Conservation (phyloP, 2,113 vertebrate genomes). For the Lipotes vexillifer region DNA sequence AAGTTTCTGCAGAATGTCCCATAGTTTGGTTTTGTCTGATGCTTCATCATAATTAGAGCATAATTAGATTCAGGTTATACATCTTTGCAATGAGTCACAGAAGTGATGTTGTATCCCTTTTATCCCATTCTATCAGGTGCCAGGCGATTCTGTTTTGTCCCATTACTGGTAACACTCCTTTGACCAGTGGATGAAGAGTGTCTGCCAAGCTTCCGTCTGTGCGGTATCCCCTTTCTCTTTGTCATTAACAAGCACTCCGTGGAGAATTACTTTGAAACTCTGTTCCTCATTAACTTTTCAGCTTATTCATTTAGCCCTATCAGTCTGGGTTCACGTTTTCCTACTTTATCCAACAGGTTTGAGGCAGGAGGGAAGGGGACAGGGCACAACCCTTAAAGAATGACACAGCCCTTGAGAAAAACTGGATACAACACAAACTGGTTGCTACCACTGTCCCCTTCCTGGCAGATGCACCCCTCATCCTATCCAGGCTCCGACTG, state of each 20-base stretch:
- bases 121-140: neutral
- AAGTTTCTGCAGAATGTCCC: neutral
- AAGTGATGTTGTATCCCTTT: neutral
- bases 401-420: too few relatives aligned
- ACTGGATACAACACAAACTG: too few relatives aligned
- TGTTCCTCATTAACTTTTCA: neutral
- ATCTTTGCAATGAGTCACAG: neutral
- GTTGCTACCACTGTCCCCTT: neutral
- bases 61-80: neutral
- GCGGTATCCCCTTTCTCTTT: neutral
- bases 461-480: neutral
- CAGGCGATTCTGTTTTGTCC: neutral
- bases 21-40: neutral
- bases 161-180: neutral
- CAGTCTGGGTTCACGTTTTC: neutral
- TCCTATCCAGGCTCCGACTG: neutral
- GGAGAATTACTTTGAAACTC: neutral
- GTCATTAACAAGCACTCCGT: neutral
- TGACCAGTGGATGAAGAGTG: neutral
- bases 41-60: neutral
- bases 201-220: neutral
- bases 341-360: neutral
- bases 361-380: too few relatives aligned
- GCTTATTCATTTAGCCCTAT: neutral
- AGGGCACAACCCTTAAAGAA: too few relatives aligned